Evolutionary conservation across 2,888 invertebrate species (phyloP).

Genomic region (Troides oblongomaculatus): DNA sequence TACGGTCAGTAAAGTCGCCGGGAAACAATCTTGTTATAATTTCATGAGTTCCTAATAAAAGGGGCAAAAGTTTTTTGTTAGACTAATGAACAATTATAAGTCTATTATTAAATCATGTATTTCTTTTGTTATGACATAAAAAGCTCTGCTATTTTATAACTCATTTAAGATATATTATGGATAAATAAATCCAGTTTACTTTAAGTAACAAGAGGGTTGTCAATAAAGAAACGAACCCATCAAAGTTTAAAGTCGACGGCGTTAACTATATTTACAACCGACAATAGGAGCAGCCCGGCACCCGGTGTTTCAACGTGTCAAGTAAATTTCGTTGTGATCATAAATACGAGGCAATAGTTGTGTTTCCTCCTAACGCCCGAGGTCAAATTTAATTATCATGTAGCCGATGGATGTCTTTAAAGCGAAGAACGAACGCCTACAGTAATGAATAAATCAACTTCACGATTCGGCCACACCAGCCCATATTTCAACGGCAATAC

Average conservation of each 20-base stretch:
- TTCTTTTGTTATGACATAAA: too few relatives aligned
- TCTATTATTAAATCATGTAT: too few relatives aligned
- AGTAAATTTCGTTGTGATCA: constrained; percentile 59
- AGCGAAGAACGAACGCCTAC: constrained; percentile 58
- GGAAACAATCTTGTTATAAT: too few relatives aligned
- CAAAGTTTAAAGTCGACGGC: constrained; percentile 37
- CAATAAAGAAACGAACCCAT: not conserved
- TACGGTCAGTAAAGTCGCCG: too few relatives aligned
- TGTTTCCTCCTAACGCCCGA: constrained; percentile 59
- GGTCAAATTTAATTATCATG: constrained; percentile 79
- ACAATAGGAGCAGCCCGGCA: constrained; percentile 54
- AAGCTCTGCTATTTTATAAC: too few relatives aligned
- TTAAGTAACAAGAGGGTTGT: not conserved
- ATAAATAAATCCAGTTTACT: too few relatives aligned
- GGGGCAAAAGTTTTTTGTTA: too few relatives aligned
- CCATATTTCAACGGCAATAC: constrained; percentile 62
- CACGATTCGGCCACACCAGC: constrained; percentile 41
- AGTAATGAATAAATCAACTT: constrained; percentile 62
- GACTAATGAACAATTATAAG: too few relatives aligned
- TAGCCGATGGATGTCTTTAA: constrained; percentile 57
- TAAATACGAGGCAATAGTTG: constrained; percentile 64
- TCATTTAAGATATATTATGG: too few relatives aligned
- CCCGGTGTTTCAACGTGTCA: constrained; percentile 63
- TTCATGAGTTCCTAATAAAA: too few relatives aligned
- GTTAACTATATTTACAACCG: constrained; percentile 61